phyloP scores from a whole-genome alignment of 1,140 invertebrate species.

The Ostrea edulis region DNA sequence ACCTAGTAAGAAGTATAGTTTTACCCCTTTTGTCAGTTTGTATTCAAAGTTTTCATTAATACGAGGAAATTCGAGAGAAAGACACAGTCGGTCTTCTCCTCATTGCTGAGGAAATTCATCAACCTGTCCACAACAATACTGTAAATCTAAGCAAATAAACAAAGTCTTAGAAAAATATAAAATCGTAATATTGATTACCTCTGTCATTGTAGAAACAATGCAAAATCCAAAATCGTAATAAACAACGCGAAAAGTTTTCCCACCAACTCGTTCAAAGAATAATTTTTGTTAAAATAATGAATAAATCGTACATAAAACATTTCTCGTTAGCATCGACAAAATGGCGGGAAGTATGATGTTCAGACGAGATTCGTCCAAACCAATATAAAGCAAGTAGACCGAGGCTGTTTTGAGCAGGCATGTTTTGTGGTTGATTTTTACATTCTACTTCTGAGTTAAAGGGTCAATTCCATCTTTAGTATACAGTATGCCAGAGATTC shows the following conservation, averaged over 20 bases:
- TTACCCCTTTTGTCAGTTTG: no score
- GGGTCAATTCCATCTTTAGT: no score
- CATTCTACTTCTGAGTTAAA: no score
- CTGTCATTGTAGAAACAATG: background rate
- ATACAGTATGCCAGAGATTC: no score
- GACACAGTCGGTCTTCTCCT: no score
- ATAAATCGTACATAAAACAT: background rate
- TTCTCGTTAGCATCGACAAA: background rate
- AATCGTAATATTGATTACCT: background rate
- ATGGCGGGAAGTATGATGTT: constrained; percentile 2
- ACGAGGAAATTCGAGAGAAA: background rate
- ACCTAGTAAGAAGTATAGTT: no score
- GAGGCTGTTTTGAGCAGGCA: no score
- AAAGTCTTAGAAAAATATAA: background rate
- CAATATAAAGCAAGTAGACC: no score
- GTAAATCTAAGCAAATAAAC: background rate
- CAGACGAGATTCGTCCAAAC: background rate
- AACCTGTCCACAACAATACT: no score
- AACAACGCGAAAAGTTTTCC: background rate
- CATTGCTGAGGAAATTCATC: background rate
- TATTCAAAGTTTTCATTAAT: no score
- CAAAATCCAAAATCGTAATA: background rate
- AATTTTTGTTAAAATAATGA: background rate
- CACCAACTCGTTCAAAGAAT: background rate
- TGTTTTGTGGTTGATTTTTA: no score